Base-by-base conservation (phyloP, 2,888 invertebrate genomes). In the Flabesymbios commensalis region DNA sequence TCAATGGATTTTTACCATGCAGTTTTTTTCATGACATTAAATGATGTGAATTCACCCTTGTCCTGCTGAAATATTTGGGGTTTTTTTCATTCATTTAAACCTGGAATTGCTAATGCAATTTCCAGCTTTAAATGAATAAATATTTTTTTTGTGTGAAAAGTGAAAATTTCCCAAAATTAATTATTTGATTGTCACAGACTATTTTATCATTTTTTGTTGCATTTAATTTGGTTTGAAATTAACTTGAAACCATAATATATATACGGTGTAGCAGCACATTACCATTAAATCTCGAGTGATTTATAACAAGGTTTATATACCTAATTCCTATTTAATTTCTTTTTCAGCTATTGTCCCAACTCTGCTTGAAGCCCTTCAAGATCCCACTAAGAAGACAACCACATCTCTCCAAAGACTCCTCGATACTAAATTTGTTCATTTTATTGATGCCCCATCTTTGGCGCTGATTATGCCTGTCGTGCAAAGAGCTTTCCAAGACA, bases 401-500 rank as follows among this genome's bases (percentile, higher is more conserved):
- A 88, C 88, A 0, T 96, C 95, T 77, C 87, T 99, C n/a, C 93
- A 94, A 80, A 94, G 92, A 0, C 85, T 98, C 29, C 70, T 83
- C 33, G 81, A 83, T 63, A 85, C 85, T 26, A 83, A 97, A 83
- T 99, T 99, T 85, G 95, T 99, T 45, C 99, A 99, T 84, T 97
- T 98, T 84, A 97, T 99, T 76, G 99, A 99, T 84, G 95, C 99
- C 2, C 96, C 99, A 0, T 98, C 98, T 0, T 86, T 99, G 26
- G 98, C 99, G 61, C 87, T 99, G 56, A 97, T 99, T 76, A 99
- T 99, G 98, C 99, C 99, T 0, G 97, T 99, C 2, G 95, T 99
- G 31, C 93, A 97, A 83, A 87, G 99, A 70, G 97, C 98, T 10
- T 98, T 99, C 85, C 91, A 94, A 85, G 98, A 98, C 84, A 88